Evolutionary conservation across 2,888 invertebrate genomes (phyloP), one percentile per base, ranked within the genome.

Genomic region (Chydorus sphaericus): DNA sequence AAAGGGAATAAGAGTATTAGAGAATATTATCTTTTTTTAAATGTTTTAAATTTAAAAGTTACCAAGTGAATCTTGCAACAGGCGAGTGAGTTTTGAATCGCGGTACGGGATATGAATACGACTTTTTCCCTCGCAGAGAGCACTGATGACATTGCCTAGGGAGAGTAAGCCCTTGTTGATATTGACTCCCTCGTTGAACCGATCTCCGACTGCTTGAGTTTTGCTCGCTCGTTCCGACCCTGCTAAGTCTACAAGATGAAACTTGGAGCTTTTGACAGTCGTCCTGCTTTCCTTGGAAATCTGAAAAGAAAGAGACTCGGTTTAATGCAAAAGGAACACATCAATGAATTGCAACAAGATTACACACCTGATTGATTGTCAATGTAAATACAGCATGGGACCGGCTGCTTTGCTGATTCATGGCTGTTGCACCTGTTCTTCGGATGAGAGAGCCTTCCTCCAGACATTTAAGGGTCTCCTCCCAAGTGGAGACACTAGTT

Each of bases 141-240:
- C 88, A 0, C 90, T 89, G 58, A 96, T 96, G 0, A 96, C 94
- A 68, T 94, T 94, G 7, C 94, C 94, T 0, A 96, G 73, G 0
- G 90, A 90, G 18, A 93, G 73, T 0, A 96, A 72, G 0, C 93
- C 93, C 66, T 87, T 82, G 71, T 94, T 96, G 58, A 94, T 94
- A 67, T 92, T 85, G 0, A 89, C 81, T 0, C 89, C 93, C 70
- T 93, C 93, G 66, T 81, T 86, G 59, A 92, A 81, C 1, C 91
- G 77, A 59, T 86, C 85, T 0, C 92, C 93, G 1, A 84, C 83
- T 0, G 93, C 89, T 59, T 83, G 82, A 0, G 93, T 93, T 70
- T 90, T 91, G 66, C 91, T 91, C 1, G 85, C 83, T 56, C 91
- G 73, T 65, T 92, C 92, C 0, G 91, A 91, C 0, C 92, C 92